Conservation (phyloP, 2,113 vertebrate species). For the Phoxinus phoxinus region DNA sequence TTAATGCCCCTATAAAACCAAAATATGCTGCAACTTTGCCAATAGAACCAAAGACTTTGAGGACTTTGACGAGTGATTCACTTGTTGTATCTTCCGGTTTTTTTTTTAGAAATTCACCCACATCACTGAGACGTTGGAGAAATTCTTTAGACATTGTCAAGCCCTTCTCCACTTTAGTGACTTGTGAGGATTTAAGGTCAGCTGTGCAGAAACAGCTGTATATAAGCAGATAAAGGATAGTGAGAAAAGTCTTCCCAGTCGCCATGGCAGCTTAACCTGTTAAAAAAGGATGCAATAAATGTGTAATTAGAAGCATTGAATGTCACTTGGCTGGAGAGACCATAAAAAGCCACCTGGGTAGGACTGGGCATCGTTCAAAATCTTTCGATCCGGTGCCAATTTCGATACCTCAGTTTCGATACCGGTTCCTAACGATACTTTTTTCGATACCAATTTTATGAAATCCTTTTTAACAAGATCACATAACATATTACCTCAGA, state of each 20-base stretch:
- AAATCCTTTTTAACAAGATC: no score
- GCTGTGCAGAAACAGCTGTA: slow-evolving; percentile 3
- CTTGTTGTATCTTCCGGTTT: background rate
- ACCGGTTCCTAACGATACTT: no score
- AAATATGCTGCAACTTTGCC: slow-evolving; percentile 5
- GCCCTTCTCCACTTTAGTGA: background rate
- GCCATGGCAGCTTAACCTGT: slow-evolving; percentile 1
- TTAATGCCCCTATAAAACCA: background rate
- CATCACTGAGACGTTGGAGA: background rate
- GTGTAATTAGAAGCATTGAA: background rate
- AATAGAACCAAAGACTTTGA: background rate
- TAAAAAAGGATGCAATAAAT: background rate
- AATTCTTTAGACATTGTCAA: background rate
- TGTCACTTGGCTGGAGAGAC: no score
- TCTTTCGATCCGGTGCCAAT: no score
- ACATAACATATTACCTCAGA: no score
- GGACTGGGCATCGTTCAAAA: no score
- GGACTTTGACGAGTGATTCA: background rate
- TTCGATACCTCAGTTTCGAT: no score
- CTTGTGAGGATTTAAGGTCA: background rate
- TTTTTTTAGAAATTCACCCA: background rate
- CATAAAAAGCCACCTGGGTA: no score
- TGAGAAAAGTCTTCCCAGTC: background rate
- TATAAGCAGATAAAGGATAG: background rate
- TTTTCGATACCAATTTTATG: no score